Conservation (phyloP, 1,140 invertebrate genomes). For the Eciton burchellii region DNA sequence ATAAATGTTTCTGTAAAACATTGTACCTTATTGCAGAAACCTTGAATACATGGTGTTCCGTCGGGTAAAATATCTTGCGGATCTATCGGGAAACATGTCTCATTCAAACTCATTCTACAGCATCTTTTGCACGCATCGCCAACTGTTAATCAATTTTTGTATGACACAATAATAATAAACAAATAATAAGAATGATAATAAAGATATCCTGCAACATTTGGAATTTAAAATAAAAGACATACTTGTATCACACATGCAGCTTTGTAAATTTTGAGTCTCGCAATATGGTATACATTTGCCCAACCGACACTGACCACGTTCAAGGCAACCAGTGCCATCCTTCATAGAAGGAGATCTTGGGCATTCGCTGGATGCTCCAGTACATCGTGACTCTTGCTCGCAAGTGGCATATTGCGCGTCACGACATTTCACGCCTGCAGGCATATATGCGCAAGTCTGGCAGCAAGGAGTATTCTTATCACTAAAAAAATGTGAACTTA, state of each 20-base stretch:
- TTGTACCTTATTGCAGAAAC: constrained; percentile 96
- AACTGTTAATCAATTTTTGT: constrained; percentile 86
- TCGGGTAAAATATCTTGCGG: constrained; percentile 95
- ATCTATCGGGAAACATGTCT: constrained; percentile 95
- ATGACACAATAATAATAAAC: constrained; percentile 43
- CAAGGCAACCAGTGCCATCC: constrained; percentile 94
- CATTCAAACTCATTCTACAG: constrained; percentile 95
- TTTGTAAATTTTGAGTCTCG: constrained; percentile 95
- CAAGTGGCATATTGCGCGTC: constrained; percentile 95
- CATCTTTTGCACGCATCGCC: constrained; percentile 95
- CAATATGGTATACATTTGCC: constrained; percentile 97
- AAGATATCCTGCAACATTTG: neutral
- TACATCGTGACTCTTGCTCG: constrained; percentile 94
- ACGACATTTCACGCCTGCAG: constrained; percentile 92
- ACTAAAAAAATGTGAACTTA: too few species aligned
- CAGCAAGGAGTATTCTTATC: constrained; percentile 98
- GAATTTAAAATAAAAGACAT: constrained; percentile 76
- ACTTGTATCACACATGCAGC: constrained; percentile 98
- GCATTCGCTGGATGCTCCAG: constrained; percentile 90
- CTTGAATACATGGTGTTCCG: constrained; percentile 97
- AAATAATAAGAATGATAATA: constrained; percentile 28
- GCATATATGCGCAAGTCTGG: constrained; percentile 94
- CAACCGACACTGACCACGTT: constrained; percentile 93
- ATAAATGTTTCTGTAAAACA: too few species aligned
- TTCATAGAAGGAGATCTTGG: constrained; percentile 94